Evolutionary conservation across 2,888 invertebrate genomes (phyloP).

Genomic region (Amphimallon solstitiale): DNA sequence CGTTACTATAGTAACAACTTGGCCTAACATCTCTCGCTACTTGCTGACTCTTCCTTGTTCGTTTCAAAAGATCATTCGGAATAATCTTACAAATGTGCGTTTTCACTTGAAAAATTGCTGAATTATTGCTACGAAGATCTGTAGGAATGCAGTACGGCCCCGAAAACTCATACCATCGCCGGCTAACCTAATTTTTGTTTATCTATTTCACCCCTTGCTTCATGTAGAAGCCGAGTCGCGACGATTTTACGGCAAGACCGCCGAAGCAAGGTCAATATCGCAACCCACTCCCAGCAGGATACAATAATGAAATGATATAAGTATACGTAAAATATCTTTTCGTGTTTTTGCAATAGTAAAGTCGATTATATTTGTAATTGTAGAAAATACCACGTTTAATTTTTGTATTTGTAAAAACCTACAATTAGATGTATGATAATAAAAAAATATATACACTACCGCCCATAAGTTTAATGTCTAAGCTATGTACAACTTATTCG

Average conservation of each 20-base stretch:
- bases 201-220: constrained; percentile 8
- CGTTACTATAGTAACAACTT: constrained; percentile 64
- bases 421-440: too few relatives aligned
- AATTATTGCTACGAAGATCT: constrained; percentile 49
- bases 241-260: too few relatives aligned
- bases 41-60: constrained; percentile 57
- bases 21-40: constrained; percentile 56
- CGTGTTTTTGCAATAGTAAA: too few relatives aligned
- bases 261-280: constrained; percentile 24
- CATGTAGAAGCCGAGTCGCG: neutral
- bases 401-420: too few relatives aligned
- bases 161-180: neutral
- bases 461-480: too few relatives aligned
- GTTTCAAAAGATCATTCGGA: constrained; percentile 57
- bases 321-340: too few relatives aligned
- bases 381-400: too few relatives aligned
- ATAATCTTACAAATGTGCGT: constrained; percentile 57
- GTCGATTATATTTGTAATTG: too few relatives aligned
- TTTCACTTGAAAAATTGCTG: constrained; percentile 55
- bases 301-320: too few relatives aligned
- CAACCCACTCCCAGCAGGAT: neutral
- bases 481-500: too few relatives aligned
- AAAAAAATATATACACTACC: too few relatives aligned
- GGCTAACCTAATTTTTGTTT: constrained; percentile 12
- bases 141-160: constrained; percentile 10